Evolutionary conservation across 2,113 vertebrate species (phyloP), one percentile per base, ranked within the genome.

Genomic region (Chloropsis hardwickii): DNA sequence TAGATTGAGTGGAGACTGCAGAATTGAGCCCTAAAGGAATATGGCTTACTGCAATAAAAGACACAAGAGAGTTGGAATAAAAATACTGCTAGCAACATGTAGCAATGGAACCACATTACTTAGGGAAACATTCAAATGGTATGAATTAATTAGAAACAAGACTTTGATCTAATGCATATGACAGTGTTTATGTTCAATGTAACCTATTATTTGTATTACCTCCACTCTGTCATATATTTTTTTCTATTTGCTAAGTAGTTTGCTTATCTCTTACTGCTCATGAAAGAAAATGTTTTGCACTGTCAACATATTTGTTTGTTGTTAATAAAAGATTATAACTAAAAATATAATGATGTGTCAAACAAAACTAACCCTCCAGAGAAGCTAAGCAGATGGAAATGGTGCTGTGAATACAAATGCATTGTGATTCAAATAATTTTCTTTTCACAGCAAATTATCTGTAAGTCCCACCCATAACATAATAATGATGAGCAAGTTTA

Each of bases 281-380:
- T 53, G 61, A 91, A 94, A 94, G 67, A 82, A 95, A 88, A 53
- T 82, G 73, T 94, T 96, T 95, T 92, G 67, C 78, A 66, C 76
- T 95, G 90, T 96, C 96, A 94, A 96, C 86, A 56, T 67, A 91
- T 87, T 94, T 92, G 47, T 84, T 97, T 95, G 69, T 69, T 88
- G 83, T 95, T 96, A 94, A 94, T 96, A 95, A 95, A 95, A 89
- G 87, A 96, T 96, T 93, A 85, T 90, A 96, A 92, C 91, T 94
- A 92, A 96, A 96, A 97, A 92, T 95, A 94, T 89, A 97, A 95
- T 90, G 85, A 94, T 85, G 60, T 92, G 95, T 92, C 94, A 97
- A 92, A 92, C 22, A 85, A 47, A 94, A 94, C 61, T 95, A 94
- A 90, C 86, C 50, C 72, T 96, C 76, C 64, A 96, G 91, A 96